Evolutionary conservation across 2,797 vertebrate genomes (phyloP).

Genomic region (Poeciliopsis infans): DNA sequence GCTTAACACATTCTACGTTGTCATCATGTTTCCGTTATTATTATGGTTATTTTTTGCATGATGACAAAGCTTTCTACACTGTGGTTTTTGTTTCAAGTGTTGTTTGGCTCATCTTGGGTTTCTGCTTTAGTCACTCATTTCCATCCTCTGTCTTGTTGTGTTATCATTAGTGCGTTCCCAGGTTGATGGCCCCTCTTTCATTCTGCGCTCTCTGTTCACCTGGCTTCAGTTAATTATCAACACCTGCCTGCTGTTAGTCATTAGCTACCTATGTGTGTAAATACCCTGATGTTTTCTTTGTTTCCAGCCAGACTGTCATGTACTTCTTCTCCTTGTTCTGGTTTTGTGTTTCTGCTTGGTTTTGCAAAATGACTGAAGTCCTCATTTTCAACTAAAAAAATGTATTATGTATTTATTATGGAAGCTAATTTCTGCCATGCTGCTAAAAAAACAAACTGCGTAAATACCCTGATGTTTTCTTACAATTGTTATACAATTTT

Average conservation of each 20-base stretch:
- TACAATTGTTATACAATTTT: no score
- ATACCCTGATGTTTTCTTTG: slow-evolving; percentile 1
- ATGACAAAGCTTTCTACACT: neutral
- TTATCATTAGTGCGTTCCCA: neutral
- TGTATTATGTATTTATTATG: neutral
- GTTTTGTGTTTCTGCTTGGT: neutral
- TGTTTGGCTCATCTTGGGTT: neutral
- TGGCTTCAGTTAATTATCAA: slow-evolving; percentile 2
- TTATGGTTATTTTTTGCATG: neutral
- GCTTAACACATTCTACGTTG: neutral
- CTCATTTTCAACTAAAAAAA: neutral
- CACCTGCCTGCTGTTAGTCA: slow-evolving; percentile 7
- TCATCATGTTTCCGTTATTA: neutral
- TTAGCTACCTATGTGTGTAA: slow-evolving; percentile 1
- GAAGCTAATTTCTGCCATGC: no score
- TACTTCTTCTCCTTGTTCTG: neutral
- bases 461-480: no score
- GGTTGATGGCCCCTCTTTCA: neutral
- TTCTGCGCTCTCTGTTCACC: neutral
- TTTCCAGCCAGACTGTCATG: slow-evolving; percentile 5
- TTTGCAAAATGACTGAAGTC: neutral
- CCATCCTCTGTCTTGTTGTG: neutral
- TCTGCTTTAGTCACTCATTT: neutral
- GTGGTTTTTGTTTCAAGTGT: neutral
- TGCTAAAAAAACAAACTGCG: no score